phyloP scores from a whole-genome alignment of 2,113 vertebrate genomes.

The Chlamydotis undulata region DNA sequence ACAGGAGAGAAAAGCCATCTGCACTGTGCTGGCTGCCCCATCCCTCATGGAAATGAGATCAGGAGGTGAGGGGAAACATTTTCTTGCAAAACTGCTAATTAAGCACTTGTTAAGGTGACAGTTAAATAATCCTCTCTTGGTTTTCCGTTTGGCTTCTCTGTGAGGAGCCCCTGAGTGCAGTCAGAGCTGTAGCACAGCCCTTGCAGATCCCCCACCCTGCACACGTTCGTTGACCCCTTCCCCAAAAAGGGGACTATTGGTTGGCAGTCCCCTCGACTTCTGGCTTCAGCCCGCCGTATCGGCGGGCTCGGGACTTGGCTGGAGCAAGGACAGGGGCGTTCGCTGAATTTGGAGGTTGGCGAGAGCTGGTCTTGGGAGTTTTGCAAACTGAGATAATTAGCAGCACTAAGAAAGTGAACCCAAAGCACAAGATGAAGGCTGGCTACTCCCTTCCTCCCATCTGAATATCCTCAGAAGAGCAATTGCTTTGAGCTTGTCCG shows the following conservation, averaged over 20 bases:
- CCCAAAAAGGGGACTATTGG: background rate
- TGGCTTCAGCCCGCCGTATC: background rate
- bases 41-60: background rate
- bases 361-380: background rate
- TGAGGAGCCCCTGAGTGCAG: background rate
- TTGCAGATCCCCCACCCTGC: background rate
- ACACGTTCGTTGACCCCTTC: background rate
- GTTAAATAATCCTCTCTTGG: background rate
- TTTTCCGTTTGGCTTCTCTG: background rate
- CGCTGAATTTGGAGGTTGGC: background rate
- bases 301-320: background rate
- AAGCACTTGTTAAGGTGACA: background rate
- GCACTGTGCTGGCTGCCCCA: background rate
- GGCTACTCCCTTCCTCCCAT: background rate
- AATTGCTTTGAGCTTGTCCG: background rate
- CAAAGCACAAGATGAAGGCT: background rate
- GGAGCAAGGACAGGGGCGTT: accelerated
- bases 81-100: background rate
- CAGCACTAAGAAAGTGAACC: background rate
- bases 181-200: background rate
- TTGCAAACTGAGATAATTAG: background rate
- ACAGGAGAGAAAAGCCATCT: background rate
- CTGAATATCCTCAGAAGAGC: background rate
- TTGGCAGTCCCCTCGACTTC: background rate
- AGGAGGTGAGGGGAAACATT: background rate